These are phyloP conservation scores for Sphaeramia orbicularis DNA, from an alignment of 2,797 vertebrate species.

Conservation along the genomic window DNA sequence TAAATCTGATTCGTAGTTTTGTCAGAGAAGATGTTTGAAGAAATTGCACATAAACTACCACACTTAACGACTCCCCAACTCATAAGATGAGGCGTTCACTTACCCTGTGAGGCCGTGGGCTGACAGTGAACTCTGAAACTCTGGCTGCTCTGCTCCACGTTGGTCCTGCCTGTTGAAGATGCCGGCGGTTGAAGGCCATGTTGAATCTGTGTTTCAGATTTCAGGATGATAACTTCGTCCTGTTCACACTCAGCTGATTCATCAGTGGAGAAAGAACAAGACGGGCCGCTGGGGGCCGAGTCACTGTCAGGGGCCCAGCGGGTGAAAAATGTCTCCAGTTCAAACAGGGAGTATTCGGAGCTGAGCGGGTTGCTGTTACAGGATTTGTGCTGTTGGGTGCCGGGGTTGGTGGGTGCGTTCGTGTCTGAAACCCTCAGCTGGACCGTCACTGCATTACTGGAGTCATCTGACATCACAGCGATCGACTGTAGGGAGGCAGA, in stretches of 20 bases:
- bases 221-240: constrained; percentile 66
- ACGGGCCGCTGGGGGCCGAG: constrained; percentile 45
- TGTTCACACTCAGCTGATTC: constrained; percentile 51
- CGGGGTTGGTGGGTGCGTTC: constrained; percentile 41
- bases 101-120: constrained; percentile 35
- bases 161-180: constrained; percentile 23
- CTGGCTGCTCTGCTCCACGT: neutral
- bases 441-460: constrained; percentile 10
- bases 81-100: neutral
- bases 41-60: neutral
- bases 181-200: neutral
- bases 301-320: constrained; percentile 72
- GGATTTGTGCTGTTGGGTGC: constrained; percentile 33
- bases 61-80: no score
- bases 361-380: constrained; percentile 4
- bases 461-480: constrained; percentile 22
- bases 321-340: constrained; percentile 76
- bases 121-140: constrained; percentile 10
- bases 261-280: constrained; percentile 56
- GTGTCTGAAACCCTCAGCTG: constrained; percentile 52
- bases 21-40: no score
- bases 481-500: constrained; percentile 9
- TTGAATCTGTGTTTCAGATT: constrained; percentile 35
- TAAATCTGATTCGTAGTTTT: no score
- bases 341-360: constrained; percentile 73